Evolutionary conservation across 2,888 invertebrate species (phyloP).

Genomic region (Ophion obscuratus): DNA sequence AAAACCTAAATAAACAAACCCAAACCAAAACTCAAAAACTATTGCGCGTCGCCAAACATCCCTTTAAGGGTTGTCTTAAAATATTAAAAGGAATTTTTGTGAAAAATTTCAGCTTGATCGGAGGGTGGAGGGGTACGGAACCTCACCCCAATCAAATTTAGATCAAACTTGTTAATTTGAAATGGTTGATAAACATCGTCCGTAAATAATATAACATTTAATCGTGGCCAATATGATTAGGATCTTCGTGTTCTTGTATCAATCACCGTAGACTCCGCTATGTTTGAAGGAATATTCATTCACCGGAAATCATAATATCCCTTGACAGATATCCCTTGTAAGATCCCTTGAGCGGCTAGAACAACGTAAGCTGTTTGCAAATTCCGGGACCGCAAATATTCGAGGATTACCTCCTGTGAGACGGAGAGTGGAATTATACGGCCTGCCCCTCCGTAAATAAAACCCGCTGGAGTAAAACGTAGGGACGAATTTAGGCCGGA

Average conservation of each 20-base stretch:
- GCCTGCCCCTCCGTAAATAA: neutral
- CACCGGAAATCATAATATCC: neutral
- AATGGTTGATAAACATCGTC: neutral
- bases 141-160: neutral
- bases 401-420: neutral
- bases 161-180: neutral
- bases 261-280: neutral
- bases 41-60: too few relatives aligned
- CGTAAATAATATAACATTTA: neutral
- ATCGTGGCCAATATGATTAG: neutral
- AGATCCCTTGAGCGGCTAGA: neutral
- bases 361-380: neutral
- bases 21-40: too few relatives aligned
- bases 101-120: too few relatives aligned
- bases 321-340: neutral
- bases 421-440: neutral
- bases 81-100: too few relatives aligned
- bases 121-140: too few relatives aligned
- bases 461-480: neutral
- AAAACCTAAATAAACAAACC: too few relatives aligned
- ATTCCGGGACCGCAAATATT: slow-evolving; percentile 3
- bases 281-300: slow-evolving; percentile 3
- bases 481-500: neutral
- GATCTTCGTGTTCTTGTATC: neutral
- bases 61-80: too few relatives aligned